Conservation (phyloP, 2,113 vertebrate species). For the Stegostoma tigrinum region DNA sequence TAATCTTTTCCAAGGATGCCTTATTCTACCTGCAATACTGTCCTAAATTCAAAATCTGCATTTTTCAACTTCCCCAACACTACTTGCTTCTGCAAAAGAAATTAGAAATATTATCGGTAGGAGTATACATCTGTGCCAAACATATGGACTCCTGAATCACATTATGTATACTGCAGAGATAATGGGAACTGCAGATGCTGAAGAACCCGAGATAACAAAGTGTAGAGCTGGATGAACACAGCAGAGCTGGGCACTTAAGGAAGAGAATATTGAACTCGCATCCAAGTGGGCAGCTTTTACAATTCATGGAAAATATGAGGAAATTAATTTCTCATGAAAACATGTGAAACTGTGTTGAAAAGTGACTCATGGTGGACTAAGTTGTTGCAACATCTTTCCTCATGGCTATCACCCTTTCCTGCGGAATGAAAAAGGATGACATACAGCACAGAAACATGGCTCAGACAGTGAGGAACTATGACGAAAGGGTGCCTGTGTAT, state of each 20-base stretch:
- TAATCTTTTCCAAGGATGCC: neutral
- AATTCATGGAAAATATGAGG: neutral
- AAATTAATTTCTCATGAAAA: neutral
- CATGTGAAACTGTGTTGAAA: neutral
- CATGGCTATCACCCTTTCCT: neutral
- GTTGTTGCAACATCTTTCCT: neutral
- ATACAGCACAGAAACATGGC: neutral
- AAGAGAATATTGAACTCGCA: neutral
- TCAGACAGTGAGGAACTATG: neutral
- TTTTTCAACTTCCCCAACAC: neutral
- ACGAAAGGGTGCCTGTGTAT: neutral
- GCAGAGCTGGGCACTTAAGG: neutral
- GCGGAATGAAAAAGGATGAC: neutral
- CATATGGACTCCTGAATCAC: neutral
- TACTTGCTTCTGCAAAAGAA: neutral
- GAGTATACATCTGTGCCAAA: neutral
- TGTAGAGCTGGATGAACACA: too few relatives aligned
- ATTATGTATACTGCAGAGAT: neutral
- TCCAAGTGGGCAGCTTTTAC: too few relatives aligned
- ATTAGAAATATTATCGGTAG: neutral
- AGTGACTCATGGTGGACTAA: neutral
- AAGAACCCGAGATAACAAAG: too few relatives aligned
- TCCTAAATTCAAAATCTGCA: neutral
- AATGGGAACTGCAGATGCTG: too few relatives aligned
- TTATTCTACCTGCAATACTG: neutral